Evolutionary conservation across 2,113 vertebrate species (phyloP).

Genomic region (Colistium nudipinnis): DNA sequence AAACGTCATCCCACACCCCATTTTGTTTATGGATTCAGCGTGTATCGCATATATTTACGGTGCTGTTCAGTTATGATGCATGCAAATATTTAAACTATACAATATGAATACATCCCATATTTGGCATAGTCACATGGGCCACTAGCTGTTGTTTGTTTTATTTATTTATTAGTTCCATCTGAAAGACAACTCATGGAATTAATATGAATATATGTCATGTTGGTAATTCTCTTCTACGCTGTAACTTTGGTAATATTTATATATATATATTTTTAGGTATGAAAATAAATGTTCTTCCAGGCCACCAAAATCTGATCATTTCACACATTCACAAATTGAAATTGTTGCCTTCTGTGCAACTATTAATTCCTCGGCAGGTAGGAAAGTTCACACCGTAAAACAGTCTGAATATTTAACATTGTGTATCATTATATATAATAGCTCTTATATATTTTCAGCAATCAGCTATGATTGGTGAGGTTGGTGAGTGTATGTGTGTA

Average conservation of each 20-base stretch:
- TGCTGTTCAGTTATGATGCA: not conserved
- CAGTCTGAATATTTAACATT: no score
- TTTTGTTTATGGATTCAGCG: conserved; percentile 1
- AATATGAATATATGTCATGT: conserved; percentile 1
- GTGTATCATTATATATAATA: no score
- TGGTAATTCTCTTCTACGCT: conserved; percentile 25
- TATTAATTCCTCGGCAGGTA: no score
- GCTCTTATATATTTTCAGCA: not conserved
- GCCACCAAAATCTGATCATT: not conserved
- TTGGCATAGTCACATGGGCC: not conserved
- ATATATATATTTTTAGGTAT: no score
- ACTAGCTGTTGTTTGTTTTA: not conserved
- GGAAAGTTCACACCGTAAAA: not conserved
- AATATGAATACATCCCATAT: not conserved
- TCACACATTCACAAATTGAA: not conserved
- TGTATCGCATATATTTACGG: not conserved
- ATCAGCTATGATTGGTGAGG: not conserved
- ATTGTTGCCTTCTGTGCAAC: no score
- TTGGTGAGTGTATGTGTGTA: not conserved
- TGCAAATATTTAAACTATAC: not conserved
- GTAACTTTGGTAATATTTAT: no score
- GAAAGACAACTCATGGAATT: not conserved
- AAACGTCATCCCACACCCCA: not conserved
- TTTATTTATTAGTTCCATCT: not conserved
- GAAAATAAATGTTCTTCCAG: not conserved